phyloP scores from a whole-genome alignment of 2,888 invertebrate genomes.

The Orthosia incerta region DNA sequence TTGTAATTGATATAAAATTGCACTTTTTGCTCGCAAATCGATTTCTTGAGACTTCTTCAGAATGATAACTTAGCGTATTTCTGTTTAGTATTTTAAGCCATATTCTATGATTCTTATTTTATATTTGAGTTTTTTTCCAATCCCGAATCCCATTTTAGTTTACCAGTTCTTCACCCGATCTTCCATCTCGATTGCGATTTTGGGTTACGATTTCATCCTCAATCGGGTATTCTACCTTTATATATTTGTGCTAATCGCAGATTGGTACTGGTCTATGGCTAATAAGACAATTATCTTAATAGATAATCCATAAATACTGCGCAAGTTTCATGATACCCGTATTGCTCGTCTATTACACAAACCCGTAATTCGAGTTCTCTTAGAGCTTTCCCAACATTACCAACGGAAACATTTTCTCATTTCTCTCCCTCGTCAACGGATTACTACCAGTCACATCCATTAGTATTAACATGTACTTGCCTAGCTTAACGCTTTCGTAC shows the following conservation, averaged over 20 bases:
- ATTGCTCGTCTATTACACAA: conserved; percentile 2
- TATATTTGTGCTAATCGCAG: neutral
- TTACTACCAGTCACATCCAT: neutral
- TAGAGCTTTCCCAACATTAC: conserved; percentile 29
- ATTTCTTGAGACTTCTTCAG: conserved; percentile 11
- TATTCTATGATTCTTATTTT: neutral
- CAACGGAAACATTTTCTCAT: conserved; percentile 31
- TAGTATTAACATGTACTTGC: neutral
- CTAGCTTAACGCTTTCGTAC: neutral
- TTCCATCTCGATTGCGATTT: neutral
- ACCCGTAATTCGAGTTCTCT: conserved; percentile 23
- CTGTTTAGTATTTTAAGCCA: neutral
- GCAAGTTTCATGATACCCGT: neutral
- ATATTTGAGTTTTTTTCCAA: neutral
- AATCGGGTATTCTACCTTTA: too few species aligned
- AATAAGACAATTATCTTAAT: conserved; percentile 13
- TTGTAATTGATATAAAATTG: conserved; percentile 42
- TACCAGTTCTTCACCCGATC: too few species aligned
- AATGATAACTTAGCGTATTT: neutral
- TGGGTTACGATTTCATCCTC: neutral
- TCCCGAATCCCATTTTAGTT: neutral
- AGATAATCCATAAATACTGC: neutral
- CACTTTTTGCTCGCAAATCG: conserved; percentile 10
- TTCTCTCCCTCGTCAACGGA: conserved; percentile 28
- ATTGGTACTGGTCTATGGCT: neutral